These are phyloP conservation scores for Colossoma macropomum DNA, from an alignment of 2,113 vertebrate species.

Conservation along the genomic window DNA sequence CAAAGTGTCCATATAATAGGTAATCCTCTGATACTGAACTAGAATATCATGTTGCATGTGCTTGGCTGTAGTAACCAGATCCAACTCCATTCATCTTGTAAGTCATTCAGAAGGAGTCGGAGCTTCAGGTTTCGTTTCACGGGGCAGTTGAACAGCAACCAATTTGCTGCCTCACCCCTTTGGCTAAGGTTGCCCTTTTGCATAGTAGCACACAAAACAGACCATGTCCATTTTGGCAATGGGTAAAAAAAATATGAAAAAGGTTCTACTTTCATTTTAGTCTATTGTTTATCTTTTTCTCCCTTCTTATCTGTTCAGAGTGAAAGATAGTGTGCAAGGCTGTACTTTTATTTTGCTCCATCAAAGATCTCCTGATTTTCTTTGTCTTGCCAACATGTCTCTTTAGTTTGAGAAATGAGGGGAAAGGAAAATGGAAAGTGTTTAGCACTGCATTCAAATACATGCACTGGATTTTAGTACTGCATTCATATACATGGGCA, in stretches of 20 bases:
- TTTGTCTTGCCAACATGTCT: not conserved
- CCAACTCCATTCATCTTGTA: conserved; percentile 39
- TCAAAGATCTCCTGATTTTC: not conserved
- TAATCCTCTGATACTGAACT: conserved; percentile 10
- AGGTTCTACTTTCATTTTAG: not conserved
- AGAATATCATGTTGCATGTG: conserved; percentile 37
- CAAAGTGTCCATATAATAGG: conserved; percentile 10
- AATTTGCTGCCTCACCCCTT: conserved; percentile 17
- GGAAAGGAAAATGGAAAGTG: not conserved
- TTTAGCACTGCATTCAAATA: not conserved
- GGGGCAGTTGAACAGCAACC: not conserved
- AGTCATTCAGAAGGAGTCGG: conserved; percentile 32
- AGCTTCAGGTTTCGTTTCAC: conserved; percentile 54
- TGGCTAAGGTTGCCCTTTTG: conserved; percentile 26
- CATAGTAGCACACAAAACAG: not conserved
- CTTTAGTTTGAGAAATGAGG: not conserved
- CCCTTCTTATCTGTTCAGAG: not conserved
- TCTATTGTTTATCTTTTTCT: not conserved
- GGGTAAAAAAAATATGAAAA: not conserved
- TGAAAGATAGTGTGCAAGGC: not conserved
- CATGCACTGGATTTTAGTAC: not conserved
- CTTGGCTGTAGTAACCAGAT: conserved; percentile 44
- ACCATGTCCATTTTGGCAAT: not conserved
- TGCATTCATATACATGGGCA: no score
- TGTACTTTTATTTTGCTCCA: not conserved